Evolutionary conservation across 1,140 invertebrate species (phyloP), one percentile per base, ranked within the genome.

Genomic region (Rhagoletis pomonella): DNA sequence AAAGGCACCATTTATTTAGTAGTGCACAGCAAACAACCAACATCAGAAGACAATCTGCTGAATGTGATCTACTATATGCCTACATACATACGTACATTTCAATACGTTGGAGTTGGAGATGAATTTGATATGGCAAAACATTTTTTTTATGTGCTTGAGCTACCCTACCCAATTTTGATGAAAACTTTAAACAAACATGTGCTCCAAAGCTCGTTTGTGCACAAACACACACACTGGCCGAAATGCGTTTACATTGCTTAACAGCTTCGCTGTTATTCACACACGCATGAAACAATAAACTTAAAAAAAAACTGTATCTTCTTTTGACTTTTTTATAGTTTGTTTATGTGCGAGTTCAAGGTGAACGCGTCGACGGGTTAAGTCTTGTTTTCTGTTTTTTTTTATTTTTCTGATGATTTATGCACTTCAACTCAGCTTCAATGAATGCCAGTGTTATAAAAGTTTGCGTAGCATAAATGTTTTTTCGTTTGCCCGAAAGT

Each of bases 281-380:
- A n/a, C n/a, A n/a, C n/a, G n/a, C n/a, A n/a, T n/a, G n/a, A n/a
- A 55, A 17, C 19, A 17, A 81, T 55, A 81, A 81, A 19, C n/a
- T 55, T 55, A 81, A 81, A 81, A n/a, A n/a, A 81, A 81, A 58
- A 81, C 29, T 55, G 29, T 55, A n/a, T 17, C 42, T 81, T 19
- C 19, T 55, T 1, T 55, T 47, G 14, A 19, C n/a, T 19, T n/a
- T 55, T 81, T 81, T 81, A 58, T 47, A 81, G n/a, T 81, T 81
- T 81, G 73, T 81, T 81, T 81, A 81, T 81, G 47, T 44, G 10
- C 19, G 73, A 81, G 73, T 81, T 81, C 73, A 81, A 81, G 73
- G 73, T 81, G 73, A 81, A n/a, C 73, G 14, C 69, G 47, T 55
- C 69, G 47, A 14, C 50, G 50, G 50, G 50, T 10, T 55, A 55